These are phyloP conservation scores for Cercopithecus mona DNA, from an alignment of 2,113 vertebrate species.

Conservation along the genomic window DNA sequence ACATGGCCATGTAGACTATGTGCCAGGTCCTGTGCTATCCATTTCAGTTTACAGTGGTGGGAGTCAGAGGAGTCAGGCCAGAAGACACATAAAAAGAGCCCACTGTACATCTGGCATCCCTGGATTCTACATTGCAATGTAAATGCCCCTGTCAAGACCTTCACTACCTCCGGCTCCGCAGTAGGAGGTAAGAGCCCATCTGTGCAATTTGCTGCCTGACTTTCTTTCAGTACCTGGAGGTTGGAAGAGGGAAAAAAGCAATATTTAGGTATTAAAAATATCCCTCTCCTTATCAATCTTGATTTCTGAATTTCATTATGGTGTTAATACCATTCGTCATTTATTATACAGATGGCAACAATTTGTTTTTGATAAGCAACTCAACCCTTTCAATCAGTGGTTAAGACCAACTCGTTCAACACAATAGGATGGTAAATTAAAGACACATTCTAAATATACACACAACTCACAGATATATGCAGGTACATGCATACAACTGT, in stretches of 20 bases:
- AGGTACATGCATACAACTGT: neutral
- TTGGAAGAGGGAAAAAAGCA: neutral
- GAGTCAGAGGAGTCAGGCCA: neutral
- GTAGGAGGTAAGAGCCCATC: neutral
- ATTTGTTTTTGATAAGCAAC: conserved; percentile 64
- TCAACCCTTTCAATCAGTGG: conserved; percentile 45
- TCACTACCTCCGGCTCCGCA: neutral
- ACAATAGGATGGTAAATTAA: conserved; percentile 40
- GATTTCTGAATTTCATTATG: conserved; percentile 44
- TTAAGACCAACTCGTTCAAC: neutral
- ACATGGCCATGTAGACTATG: neutral
- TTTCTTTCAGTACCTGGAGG: neutral
- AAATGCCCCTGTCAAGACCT: neutral
- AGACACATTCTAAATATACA: conserved; percentile 26
- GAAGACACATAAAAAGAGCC: neutral
- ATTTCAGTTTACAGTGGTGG: neutral
- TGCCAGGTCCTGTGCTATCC: neutral
- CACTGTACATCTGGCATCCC: neutral
- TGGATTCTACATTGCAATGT: neutral
- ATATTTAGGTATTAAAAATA: conserved; percentile 26
- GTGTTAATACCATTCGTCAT: conserved; percentile 16
- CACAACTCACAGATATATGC: neutral
- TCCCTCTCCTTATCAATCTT: neutral
- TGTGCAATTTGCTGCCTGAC: neutral
- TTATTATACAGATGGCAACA: conserved; percentile 58